Evolutionary conservation across 2,888 invertebrate species (phyloP).

Genomic region (Rotaria socialis): DNA sequence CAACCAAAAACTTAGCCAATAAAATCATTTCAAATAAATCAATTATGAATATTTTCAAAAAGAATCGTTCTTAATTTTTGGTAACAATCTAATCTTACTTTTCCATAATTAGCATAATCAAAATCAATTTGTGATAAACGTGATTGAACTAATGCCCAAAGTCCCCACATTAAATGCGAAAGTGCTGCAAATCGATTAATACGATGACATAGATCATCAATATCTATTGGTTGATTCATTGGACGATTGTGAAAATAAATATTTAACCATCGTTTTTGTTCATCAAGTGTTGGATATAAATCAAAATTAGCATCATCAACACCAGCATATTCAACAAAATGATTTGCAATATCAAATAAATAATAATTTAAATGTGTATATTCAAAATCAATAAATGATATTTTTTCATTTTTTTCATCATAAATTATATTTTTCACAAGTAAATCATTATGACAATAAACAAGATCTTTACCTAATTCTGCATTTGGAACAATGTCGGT

Average conservation of each 20-base stretch:
- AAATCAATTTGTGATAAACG: slow-evolving; percentile 41
- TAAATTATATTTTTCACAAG: slow-evolving; percentile 45
- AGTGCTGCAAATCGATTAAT: slow-evolving; percentile 38
- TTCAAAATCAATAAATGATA: slow-evolving; percentile 47
- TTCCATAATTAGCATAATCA: slow-evolving; percentile 42
- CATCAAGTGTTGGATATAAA: slow-evolving; percentile 40
- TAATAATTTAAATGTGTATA: slow-evolving; percentile 43
- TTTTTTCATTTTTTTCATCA: slow-evolving; percentile 29
- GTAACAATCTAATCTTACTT: not conserved
- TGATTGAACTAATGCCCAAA: slow-evolving; percentile 45
- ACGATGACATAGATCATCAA: slow-evolving; percentile 15
- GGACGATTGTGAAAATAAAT: slow-evolving; percentile 35
- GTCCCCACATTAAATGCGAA: slow-evolving; percentile 44
- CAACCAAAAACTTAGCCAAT: too few species aligned
- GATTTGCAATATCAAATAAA: slow-evolving; percentile 46
- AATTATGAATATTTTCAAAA: not conserved
- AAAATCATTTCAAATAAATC: too few species aligned
- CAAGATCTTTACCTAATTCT: slow-evolving; percentile 22
- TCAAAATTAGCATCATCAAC: slow-evolving; percentile 42
- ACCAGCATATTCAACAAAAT: slow-evolving; percentile 47
- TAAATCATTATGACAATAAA: slow-evolving; percentile 46
- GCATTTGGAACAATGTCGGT: not conserved
- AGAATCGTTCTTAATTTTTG: not conserved
- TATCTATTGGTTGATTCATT: slow-evolving; percentile 15
- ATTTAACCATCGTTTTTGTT: slow-evolving; percentile 39